A percentile compares a stretch with the other conserved stretches of the same genome.
These are phyloP conservation scores for Pinna nobilis DNA, from an alignment of 1,140 invertebrate species.

Conservation along the genomic window DNA sequence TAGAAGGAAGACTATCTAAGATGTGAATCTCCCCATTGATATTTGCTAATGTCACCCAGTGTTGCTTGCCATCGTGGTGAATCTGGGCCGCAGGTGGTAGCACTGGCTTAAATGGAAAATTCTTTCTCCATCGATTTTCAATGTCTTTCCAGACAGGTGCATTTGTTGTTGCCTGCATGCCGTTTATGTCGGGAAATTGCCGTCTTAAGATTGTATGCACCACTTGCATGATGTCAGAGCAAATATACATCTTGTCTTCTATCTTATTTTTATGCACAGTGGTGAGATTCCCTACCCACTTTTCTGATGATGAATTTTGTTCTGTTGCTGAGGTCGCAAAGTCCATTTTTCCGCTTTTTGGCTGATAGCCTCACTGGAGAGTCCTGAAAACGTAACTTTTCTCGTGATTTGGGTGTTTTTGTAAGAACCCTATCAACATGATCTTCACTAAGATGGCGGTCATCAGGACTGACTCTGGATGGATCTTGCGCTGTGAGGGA, in stretches of 20 bases:
- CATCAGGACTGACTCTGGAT: no score
- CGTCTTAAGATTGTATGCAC: not conserved
- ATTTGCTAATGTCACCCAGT: slow-evolving; percentile 9
- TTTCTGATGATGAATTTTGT: no score
- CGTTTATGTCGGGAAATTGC: slow-evolving; percentile 1
- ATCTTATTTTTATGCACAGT: not conserved
- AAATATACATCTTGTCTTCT: not conserved
- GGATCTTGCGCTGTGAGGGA: no score
- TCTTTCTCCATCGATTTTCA: slow-evolving; percentile 6
- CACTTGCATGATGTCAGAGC: not conserved
- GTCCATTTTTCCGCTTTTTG: no score
- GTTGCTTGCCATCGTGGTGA: slow-evolving; percentile 3
- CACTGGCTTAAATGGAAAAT: not conserved
- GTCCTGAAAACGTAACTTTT: not conserved
- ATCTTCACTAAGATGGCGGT: no score
- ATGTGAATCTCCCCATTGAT: not conserved
- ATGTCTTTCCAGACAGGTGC: not conserved
- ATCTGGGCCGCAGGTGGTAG: slow-evolving; percentile 1
- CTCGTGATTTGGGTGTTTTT: not conserved
- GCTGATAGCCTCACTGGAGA: not conserved
- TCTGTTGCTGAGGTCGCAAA: no score
- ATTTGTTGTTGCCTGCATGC: not conserved
- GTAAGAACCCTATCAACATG: no score
- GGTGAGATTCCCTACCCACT: not conserved
- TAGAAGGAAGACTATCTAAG: not conserved